Conservation (phyloP, 2,888 invertebrate species). For the Aelia acuminata region DNA sequence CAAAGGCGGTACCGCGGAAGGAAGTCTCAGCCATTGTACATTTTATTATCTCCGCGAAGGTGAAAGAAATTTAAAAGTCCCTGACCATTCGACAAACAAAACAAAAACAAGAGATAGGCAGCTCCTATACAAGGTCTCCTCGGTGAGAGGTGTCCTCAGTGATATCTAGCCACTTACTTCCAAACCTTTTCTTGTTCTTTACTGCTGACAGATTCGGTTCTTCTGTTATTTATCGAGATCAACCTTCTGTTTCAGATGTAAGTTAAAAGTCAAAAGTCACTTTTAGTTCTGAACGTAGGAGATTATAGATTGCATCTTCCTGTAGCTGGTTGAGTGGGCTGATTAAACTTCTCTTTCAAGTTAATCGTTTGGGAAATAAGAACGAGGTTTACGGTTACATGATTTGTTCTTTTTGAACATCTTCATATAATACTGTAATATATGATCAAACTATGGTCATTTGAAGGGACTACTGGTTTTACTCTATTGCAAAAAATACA, state of each 20-base stretch:
- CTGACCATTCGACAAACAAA: neutral
- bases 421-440: no score
- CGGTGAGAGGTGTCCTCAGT: neutral
- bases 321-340: neutral
- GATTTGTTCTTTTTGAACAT: no score
- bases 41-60: constrained; percentile 29
- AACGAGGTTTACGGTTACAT: no score
- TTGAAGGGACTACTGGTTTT: no score
- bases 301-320: neutral
- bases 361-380: no score
- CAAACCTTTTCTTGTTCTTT: neutral
- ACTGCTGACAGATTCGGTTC: neutral
- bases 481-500: no score
- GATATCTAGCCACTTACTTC: neutral
- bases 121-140: constrained; percentile 7
- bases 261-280: constrained; percentile 12
- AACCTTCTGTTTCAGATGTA: neutral
- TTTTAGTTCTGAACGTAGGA: neutral
- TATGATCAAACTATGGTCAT: no score
- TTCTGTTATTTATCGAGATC: neutral
- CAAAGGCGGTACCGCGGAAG: constrained; percentile 20
- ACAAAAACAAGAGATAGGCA: neutral
- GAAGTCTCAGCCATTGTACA: constrained; percentile 9
- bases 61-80: constrained; percentile 40
- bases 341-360: no score